These are phyloP conservation scores for Aphidius ervi DNA, from an alignment of 1,140 invertebrate genomes.

Conservation along the genomic window DNA sequence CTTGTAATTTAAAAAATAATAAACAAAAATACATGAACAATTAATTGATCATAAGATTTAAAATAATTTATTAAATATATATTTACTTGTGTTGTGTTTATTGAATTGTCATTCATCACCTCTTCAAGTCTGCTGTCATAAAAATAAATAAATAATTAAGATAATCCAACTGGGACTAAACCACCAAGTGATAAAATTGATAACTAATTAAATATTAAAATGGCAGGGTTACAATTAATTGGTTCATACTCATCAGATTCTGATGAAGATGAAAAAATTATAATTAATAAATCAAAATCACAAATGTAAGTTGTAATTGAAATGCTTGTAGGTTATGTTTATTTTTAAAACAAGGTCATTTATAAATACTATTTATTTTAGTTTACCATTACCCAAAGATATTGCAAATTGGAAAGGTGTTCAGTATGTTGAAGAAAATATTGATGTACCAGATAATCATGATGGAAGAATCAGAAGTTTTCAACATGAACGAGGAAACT, in stretches of 20 bases:
- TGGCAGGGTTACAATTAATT: slow-evolving; percentile 41
- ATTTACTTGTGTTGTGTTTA: no score
- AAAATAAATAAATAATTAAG: no score
- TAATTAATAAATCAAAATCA: slow-evolving; percentile 11
- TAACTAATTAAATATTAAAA: slow-evolving; percentile 4
- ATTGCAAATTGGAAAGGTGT: slow-evolving; percentile 40
- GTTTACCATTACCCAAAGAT: slow-evolving; percentile 40
- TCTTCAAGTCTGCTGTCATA: no score
- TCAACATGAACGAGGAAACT: slow-evolving; percentile 75
- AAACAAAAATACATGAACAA: no score
- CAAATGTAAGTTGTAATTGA: background rate
- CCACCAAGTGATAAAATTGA: no score
- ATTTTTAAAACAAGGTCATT: slow-evolving; percentile 11
- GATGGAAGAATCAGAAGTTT: slow-evolving; percentile 65
- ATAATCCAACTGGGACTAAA: no score
- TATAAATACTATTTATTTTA: slow-evolving; percentile 21
- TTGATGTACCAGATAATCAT: slow-evolving; percentile 61
- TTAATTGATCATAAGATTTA: no score
- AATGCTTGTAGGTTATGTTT: background rate
- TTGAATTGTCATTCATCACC: no score
- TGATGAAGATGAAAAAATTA: slow-evolving; percentile 29
- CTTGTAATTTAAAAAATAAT: no score
- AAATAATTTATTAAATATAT: no score
- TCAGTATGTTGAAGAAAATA: slow-evolving; percentile 34
- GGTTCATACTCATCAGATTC: slow-evolving; percentile 34